These are phyloP conservation scores for Sinotaia quadrata DNA, from an alignment of 2,888 invertebrate genomes.

Conservation along the genomic window DNA sequence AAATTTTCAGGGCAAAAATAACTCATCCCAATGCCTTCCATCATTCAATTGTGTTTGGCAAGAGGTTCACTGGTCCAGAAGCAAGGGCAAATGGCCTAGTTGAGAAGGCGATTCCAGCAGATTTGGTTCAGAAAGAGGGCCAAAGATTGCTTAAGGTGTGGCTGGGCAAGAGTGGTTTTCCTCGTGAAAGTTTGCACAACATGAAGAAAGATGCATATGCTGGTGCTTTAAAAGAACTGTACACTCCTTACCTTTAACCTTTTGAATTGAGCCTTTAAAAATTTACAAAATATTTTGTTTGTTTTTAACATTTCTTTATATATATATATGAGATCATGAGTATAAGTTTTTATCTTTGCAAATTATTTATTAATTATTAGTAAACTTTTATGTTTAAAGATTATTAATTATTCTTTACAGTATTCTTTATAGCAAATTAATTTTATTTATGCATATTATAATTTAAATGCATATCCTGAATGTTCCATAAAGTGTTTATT, in stretches of 20 bases:
- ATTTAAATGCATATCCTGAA: too few relatives aligned
- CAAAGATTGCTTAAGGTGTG: conserved; percentile 16
- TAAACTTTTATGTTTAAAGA: too few relatives aligned
- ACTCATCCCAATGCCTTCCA: neutral
- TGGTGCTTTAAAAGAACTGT: conserved; percentile 11
- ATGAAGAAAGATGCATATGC: conserved; percentile 32
- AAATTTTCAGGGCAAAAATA: neutral
- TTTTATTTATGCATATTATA: too few relatives aligned
- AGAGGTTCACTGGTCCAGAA: conserved; percentile 30
- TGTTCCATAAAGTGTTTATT: too few relatives aligned
- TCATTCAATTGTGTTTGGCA: conserved; percentile 14
- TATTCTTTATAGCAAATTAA: too few relatives aligned
- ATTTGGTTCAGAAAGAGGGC: neutral
- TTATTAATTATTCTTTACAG: too few relatives aligned
- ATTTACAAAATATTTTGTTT: too few relatives aligned
- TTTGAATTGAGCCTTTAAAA: too few relatives aligned
- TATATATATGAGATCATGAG: too few relatives aligned
- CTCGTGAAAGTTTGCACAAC: conserved; percentile 22
- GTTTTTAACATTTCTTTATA: too few relatives aligned
- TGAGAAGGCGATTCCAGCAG: neutral
- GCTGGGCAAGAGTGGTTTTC: conserved; percentile 30
- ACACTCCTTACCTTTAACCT: neutral
- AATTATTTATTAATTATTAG: too few relatives aligned
- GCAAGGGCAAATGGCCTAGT: conserved; percentile 23
- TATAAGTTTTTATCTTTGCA: too few relatives aligned